These are phyloP conservation scores for Macaria liturata DNA, from an alignment of 2,888 invertebrate genomes.

Conservation along the genomic window DNA sequence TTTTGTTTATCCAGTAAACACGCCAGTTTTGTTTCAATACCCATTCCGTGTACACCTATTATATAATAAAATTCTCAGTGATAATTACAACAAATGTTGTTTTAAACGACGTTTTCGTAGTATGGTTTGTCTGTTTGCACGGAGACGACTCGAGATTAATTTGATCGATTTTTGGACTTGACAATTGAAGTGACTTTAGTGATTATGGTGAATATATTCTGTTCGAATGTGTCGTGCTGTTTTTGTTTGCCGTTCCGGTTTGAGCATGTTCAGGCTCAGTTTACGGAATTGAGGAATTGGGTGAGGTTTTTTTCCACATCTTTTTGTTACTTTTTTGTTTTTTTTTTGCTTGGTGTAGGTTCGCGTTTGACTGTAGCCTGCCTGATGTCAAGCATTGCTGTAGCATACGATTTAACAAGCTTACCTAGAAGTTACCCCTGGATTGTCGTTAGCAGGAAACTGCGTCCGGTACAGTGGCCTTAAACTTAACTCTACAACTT, in stretches of 20 bases:
- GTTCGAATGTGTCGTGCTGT: constrained; percentile 25
- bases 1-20: constrained; percentile 16
- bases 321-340: too few species aligned
- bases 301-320: constrained; percentile 13
- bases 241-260: constrained; percentile 25
- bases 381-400: too few species aligned
- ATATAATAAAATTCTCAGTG: constrained; percentile 4
- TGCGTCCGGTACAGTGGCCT: too few species aligned
- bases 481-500: too few species aligned
- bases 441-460: too few species aligned
- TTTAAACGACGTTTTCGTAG: constrained; percentile 11
- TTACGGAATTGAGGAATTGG: constrained; percentile 26
- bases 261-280: constrained; percentile 20
- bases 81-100: constrained; percentile 13
- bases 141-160: constrained; percentile 26
- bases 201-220: constrained; percentile 30
- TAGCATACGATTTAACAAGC: too few species aligned
- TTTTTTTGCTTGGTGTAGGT: too few species aligned
- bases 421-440: too few species aligned
- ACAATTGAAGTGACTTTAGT: constrained; percentile 11
- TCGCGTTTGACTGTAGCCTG: too few species aligned
- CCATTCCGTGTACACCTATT: constrained; percentile 12
- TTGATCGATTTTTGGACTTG: constrained; percentile 37
- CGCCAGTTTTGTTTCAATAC: constrained; percentile 18
- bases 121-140: constrained; percentile 25